Conservation (phyloP, 1,140 invertebrate genomes). For the Anthonomus grandis region DNA sequence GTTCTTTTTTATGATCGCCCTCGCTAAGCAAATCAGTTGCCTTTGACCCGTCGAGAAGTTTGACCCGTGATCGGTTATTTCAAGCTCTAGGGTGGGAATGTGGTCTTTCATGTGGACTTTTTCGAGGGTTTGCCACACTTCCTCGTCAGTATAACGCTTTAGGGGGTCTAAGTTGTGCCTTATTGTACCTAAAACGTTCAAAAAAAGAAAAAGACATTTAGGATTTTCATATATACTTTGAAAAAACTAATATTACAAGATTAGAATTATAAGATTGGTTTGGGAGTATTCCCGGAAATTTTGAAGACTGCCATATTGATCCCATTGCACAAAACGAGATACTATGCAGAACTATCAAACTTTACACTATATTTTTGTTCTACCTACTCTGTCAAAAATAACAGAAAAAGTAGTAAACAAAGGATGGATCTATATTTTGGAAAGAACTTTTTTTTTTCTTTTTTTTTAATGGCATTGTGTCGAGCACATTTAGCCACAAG, state of each 20-base stretch:
- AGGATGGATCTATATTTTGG: too few species aligned
- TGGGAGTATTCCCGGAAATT: constrained; percentile 75
- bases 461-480: too few species aligned
- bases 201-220: too few species aligned
- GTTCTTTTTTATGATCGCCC: constrained; percentile 70
- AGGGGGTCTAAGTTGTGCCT: constrained; percentile 29
- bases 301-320: constrained; percentile 72
- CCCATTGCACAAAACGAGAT: too few species aligned
- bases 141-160: constrained; percentile 49
- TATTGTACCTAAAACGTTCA: constrained; percentile 17
- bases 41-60: constrained; percentile 73
- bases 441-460: too few species aligned
- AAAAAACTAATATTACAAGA: too few species aligned
- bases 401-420: too few species aligned
- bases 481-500: too few species aligned
- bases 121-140: constrained; percentile 40
- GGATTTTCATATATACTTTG: background rate
- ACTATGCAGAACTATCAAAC: too few species aligned
- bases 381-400: too few species aligned
- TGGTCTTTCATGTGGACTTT: constrained; percentile 42
- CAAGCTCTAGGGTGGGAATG: constrained; percentile 29
- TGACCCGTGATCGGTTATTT: constrained; percentile 17
- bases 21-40: constrained; percentile 74
- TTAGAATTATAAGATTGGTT: too few species aligned
- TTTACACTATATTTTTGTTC: too few species aligned